phyloP scores from a whole-genome alignment of 64 coral and sea anemone genomes.

The Stichodactyla helianthus region DNA sequence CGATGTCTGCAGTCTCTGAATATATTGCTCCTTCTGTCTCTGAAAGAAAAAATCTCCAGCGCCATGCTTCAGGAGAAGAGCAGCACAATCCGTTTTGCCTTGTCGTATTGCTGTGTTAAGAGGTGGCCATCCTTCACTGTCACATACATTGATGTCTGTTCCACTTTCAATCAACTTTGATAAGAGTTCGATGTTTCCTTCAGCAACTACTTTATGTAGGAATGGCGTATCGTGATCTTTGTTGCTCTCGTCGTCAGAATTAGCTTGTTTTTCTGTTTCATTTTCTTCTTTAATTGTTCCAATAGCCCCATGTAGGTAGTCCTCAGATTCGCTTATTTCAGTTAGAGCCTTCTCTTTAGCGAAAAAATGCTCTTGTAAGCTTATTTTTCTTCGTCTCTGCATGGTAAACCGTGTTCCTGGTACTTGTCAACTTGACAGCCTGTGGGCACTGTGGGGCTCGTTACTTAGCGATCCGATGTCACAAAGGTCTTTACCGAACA shows the following conservation, averaged over 20 bases:
- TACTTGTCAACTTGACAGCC: background rate
- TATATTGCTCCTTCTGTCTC: conserved; percentile 80
- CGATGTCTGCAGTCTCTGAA: conserved; percentile 52
- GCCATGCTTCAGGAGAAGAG: conserved; percentile 78
- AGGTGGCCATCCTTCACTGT: conserved; percentile 74
- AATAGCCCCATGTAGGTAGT: background rate
- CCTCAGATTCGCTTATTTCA: background rate
- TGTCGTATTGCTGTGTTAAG: conserved; percentile 65
- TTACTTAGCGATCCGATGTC: background rate
- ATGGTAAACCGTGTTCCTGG: conserved; percentile 5
- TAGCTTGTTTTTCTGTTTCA: background rate
- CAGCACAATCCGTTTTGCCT: conserved; percentile 66
- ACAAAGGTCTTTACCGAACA: background rate
- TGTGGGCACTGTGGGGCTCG: background rate
- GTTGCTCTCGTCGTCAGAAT: conserved; percentile 12
- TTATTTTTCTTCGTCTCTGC: background rate
- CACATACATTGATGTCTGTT: conserved; percentile 75
- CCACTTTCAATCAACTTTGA: conserved; percentile 56
- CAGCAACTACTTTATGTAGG: conserved; percentile 70
- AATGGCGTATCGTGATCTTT: conserved; percentile 18
- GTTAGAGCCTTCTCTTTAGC: background rate
- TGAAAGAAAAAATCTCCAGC: conserved; percentile 85
- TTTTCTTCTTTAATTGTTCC: conserved; percentile 5
- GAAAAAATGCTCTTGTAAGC: conserved; percentile 11
- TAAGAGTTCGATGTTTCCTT: conserved; percentile 52